Conservation (phyloP, 2,113 vertebrate genomes). For the Pipa parva region DNA sequence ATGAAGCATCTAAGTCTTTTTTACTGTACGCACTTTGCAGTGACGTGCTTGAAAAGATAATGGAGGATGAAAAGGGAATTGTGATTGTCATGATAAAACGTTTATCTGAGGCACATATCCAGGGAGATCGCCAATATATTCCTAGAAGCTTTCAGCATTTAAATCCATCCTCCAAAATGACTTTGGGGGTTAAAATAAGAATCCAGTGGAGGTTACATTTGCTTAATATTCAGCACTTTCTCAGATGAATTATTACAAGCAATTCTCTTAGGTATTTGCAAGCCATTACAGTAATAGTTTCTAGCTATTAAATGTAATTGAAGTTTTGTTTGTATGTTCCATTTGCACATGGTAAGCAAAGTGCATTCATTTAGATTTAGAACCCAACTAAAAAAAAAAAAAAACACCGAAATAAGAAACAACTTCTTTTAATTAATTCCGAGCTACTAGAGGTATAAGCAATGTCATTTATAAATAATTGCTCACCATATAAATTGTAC, state of each 20-base stretch:
- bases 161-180: constrained; percentile 65
- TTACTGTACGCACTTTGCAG: constrained; percentile 55
- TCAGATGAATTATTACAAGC: constrained; percentile 64
- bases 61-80: constrained; percentile 52
- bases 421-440: constrained; percentile 52
- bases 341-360: constrained; percentile 69
- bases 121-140: constrained; percentile 58
- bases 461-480: no score
- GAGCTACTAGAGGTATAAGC: constrained; percentile 23
- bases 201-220: constrained; percentile 68
- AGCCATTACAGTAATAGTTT: constrained; percentile 71
- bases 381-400: constrained; percentile 53
- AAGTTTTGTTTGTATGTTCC: constrained; percentile 65
- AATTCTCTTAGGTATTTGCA: constrained; percentile 69
- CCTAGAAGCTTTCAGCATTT: constrained; percentile 66
- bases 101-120: constrained; percentile 59
- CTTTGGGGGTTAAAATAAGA: constrained; percentile 63
- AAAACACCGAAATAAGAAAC: constrained; percentile 44
- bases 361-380: constrained; percentile 63
- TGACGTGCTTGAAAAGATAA: constrained; percentile 58
- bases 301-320: constrained; percentile 69
- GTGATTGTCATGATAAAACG: constrained; percentile 58
- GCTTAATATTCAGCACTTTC: constrained; percentile 73
- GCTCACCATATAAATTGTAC: no score
- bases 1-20: constrained; percentile 44